A percentile compares a stretch with the other conserved stretches of the same genome.
phyloP scores from a whole-genome alignment of 2,888 invertebrate genomes.

The Drosophila borealis region DNA sequence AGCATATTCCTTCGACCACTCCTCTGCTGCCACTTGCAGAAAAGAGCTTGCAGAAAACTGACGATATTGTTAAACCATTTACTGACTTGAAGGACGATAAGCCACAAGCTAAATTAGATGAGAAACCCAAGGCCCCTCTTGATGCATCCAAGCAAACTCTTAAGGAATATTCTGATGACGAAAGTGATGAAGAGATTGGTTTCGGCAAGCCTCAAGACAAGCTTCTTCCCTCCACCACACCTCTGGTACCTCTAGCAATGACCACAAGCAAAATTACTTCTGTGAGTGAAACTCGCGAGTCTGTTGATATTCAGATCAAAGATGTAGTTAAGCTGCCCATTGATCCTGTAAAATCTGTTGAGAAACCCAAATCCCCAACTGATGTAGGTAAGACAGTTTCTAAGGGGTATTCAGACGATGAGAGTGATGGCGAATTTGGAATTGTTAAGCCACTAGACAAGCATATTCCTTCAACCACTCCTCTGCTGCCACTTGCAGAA shows the following conservation, averaged over 20 bases:
- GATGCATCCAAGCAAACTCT: neutral
- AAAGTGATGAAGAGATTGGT: slow-evolving; percentile 1
- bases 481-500: neutral
- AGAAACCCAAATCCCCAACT: neutral
- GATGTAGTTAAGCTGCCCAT: neutral
- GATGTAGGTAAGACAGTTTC: neutral
- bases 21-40: neutral
- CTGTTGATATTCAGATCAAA: too few relatives aligned
- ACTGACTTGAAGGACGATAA: neutral
- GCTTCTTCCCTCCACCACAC: neutral
- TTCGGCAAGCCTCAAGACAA: neutral
- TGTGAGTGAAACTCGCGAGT: too few relatives aligned
- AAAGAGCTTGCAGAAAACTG: neutral
- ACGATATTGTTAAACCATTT: neutral
- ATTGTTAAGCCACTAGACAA: neutral
- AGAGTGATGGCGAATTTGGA: slow-evolving; percentile 1
- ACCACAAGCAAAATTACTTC: too few relatives aligned
- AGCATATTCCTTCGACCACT: neutral
- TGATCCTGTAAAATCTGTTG: neutral
- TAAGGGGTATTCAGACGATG: neutral
- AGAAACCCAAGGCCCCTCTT: neutral
- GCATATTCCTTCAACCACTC: neutral
- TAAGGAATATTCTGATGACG: neutral
- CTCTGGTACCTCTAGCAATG: neutral
- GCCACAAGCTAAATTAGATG: neutral